Conservation (phyloP, 2,888 invertebrate species). For the Pollenia angustigena region DNA sequence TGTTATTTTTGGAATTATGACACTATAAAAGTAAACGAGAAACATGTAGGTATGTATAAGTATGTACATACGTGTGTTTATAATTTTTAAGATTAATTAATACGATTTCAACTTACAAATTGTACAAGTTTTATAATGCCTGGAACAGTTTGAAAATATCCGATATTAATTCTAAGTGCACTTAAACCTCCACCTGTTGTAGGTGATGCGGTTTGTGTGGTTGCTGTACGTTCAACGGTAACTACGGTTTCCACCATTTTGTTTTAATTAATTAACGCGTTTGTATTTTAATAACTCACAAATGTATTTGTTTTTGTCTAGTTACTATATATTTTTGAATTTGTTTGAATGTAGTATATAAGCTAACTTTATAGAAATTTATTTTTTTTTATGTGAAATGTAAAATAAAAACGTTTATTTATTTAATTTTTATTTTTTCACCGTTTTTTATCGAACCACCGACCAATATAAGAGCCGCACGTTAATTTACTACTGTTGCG, state of each 20-base stretch:
- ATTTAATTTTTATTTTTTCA: neutral
- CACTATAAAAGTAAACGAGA: too few relatives aligned
- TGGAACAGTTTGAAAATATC: slow-evolving; percentile 92
- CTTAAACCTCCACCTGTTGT: slow-evolving; percentile 84
- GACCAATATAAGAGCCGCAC: slow-evolving; percentile 65
- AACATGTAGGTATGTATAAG: neutral
- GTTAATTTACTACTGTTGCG: slow-evolving; percentile 69
- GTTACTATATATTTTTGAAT: slow-evolving; percentile 18
- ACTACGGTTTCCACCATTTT: slow-evolving; percentile 95
- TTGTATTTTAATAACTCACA: slow-evolving; percentile 10
- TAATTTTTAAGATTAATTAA: neutral
- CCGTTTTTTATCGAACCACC: slow-evolving; percentile 19
- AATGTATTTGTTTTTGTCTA: slow-evolving; percentile 39
- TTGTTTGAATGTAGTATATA: neutral
- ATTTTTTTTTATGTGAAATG: neutral
- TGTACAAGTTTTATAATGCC: slow-evolving; percentile 92
- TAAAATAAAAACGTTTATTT: neutral
- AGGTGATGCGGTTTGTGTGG: slow-evolving; percentile 82
- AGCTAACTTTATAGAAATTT: neutral
- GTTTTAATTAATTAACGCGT: slow-evolving; percentile 44
- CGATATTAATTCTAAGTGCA: slow-evolving; percentile 90
- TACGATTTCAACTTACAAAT: slow-evolving; percentile 87
- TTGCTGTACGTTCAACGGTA: slow-evolving; percentile 89
- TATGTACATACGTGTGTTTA: neutral
- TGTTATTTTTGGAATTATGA: too few relatives aligned